A percentile compares a stretch with the other conserved stretches of the same genome.
phyloP scores from a whole-genome alignment of 2,888 invertebrate genomes.

The Notodonta ziczac region DNA sequence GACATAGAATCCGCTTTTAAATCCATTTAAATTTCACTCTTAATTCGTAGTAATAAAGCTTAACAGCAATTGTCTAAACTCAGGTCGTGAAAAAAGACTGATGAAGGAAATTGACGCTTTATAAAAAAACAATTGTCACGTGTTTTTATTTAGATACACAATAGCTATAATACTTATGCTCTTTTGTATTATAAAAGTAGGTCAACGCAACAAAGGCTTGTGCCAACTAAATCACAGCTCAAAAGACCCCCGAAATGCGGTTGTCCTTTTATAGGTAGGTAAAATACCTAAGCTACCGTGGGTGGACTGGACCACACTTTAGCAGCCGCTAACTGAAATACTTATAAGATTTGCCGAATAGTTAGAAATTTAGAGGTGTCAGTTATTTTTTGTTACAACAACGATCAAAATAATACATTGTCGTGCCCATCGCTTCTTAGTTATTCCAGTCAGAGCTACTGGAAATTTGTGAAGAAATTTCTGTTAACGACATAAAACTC shows the following conservation, averaged over 20 bases:
- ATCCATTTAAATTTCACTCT: constrained; percentile 12
- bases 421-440: constrained; percentile 32
- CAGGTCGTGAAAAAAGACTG: background rate
- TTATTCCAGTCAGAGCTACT: constrained; percentile 17
- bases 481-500: constrained; percentile 9
- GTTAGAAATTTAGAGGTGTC: constrained; percentile 40
- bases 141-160: no score
- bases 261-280: constrained; percentile 39
- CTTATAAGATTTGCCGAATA: constrained; percentile 45
- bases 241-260: constrained; percentile 46
- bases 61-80: constrained; percentile 2
- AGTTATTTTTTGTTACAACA: no score
- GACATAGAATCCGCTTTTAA: constrained; percentile 11
- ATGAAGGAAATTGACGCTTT: no score
- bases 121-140: no score
- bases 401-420: no score
- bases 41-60: constrained; percentile 9
- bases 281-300: constrained; percentile 39
- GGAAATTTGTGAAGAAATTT: constrained; percentile 18
- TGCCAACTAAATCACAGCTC: constrained; percentile 44
- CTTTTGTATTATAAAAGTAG: constrained; percentile 40
- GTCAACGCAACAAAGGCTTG: constrained; percentile 51
- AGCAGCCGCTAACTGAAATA: constrained; percentile 37
- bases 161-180: no score
- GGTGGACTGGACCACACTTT: constrained; percentile 37